Evolutionary conservation across 2,888 invertebrate species (phyloP), one percentile per base, ranked within the genome.

Genomic region (Spilarctia lutea): DNA sequence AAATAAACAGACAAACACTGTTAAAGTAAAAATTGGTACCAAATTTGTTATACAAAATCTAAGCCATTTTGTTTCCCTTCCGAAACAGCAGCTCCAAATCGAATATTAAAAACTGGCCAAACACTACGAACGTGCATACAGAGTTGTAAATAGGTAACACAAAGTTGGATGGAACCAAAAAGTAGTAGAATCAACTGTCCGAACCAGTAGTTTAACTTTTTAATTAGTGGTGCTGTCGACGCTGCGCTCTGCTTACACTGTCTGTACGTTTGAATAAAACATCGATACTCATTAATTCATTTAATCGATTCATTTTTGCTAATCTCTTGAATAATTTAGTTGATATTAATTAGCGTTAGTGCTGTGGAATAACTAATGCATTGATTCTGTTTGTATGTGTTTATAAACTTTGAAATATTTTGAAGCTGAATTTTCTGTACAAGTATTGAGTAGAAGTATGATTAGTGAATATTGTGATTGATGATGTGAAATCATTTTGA

Each of bases 181-280:
- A 90, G 86, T 88, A 83, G 88, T 85, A 87, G 88, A 92, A 90
- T 90, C 81, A 89, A 87, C 87, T 91, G 93, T 91, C 92, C 89
- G 86, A 85, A 75, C 83, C 92, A 91, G 89, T 85, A 89, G 90
- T 88, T 91, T 90, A 93, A 93, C 92, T 93, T 93, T 90, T 93
- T 93, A 93, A 93, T 93, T 93, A 93, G 91, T 88, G 90, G 86
- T 83, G 81, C 79, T 81, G 88, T 87, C 79, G 76, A 42, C 71
- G 73, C 75, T 65, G 42, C 73, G 68, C 27, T 65, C 68, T 70
- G 75, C 77, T 75, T 71, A 79, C 75, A 68, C 70, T 74, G 80
- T 74, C 66, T 71, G 70, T 65, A 71, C 18, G 69, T 67, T 52
- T 65, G 76, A 85, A 77, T 79, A 85, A 81, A 85, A 84, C 86